Percentiles rank a stretch among this genome's conserved stretches.
Conservation (phyloP, 35 echinoderm and acorn worm genomes). For the Ophiothrix spiculata region DNA sequence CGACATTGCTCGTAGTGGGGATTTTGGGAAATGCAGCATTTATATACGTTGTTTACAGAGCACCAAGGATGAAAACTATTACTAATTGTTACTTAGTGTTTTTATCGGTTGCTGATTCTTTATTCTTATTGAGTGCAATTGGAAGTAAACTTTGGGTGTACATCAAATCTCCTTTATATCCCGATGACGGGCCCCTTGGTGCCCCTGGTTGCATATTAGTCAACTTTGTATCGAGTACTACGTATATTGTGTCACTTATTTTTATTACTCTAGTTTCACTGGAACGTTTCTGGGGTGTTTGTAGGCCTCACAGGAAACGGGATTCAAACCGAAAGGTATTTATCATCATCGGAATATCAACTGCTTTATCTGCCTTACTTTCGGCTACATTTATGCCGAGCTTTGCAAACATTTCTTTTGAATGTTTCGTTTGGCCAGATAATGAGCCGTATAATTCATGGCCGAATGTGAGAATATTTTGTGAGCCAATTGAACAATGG, state of each 20-base stretch:
- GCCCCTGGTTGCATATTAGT: background rate
- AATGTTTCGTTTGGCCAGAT: constrained; percentile 53
- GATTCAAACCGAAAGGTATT: constrained; percentile 39
- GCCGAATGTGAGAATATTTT: constrained; percentile 34
- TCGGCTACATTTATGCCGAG: constrained; percentile 65
- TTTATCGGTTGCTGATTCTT: background rate
- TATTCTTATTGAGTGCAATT: background rate
- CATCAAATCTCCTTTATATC: background rate
- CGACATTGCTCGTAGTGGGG: background rate
- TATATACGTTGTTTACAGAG: background rate
- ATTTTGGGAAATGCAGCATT: background rate
- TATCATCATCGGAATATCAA: constrained; percentile 42
- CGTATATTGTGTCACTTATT: background rate
- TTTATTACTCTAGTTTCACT: background rate
- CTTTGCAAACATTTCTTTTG: background rate
- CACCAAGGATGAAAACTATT: background rate
- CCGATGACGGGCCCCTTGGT: background rate
- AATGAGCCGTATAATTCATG: constrained; percentile 27
- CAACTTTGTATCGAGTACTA: background rate
- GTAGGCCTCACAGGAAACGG: constrained; percentile 12
- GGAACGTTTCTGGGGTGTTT: constrained; percentile 8
- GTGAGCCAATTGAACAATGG: constrained; percentile 7
- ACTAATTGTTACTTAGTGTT: background rate
- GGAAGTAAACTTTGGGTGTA: background rate
- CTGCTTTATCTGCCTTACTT: constrained; percentile 41